Evolutionary conservation across 2,797 vertebrate species (phyloP).

Genomic region (Danio choprae): DNA sequence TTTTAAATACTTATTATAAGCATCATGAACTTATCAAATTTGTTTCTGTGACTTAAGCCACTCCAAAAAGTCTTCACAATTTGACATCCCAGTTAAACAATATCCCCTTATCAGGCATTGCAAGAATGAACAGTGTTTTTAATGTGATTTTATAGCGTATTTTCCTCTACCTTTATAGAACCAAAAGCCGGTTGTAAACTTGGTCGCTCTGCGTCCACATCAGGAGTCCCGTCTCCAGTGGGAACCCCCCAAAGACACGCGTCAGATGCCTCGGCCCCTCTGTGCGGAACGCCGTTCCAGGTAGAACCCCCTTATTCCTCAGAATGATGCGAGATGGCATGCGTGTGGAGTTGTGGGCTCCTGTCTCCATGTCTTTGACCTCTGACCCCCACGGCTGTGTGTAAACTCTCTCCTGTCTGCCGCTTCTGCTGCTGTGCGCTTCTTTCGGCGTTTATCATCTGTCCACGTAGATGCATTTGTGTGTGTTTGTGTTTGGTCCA

Average conservation of each 20-base stretch:
- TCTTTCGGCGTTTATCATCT: slow-evolving; percentile 7
- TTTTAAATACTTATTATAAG: no score
- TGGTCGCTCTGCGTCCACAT: slow-evolving; percentile 91
- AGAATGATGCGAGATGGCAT: slow-evolving; percentile 51
- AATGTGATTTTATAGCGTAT: not conserved
- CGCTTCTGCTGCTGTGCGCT: slow-evolving; percentile 22
- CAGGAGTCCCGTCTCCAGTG: slow-evolving; percentile 88
- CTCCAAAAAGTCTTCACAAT: no score
- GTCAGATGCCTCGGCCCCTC: slow-evolving; percentile 73
- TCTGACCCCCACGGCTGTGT: slow-evolving; percentile 42
- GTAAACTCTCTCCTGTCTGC: slow-evolving; percentile 13
- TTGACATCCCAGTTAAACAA: no score
- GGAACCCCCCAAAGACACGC: slow-evolving; percentile 85
- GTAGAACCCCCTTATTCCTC: slow-evolving; percentile 78
- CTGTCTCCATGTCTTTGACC: slow-evolving; percentile 49
- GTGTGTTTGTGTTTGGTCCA: slow-evolving; percentile 50
- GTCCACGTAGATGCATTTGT: slow-evolving; percentile 22
- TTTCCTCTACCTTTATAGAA: slow-evolving; percentile 73
- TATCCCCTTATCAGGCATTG: no score
- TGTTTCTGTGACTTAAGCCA: no score
- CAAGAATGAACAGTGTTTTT: no score
- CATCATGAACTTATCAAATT: no score
- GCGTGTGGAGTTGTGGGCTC: slow-evolving; percentile 52
- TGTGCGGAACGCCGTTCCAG: slow-evolving; percentile 88
- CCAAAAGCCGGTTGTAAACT: slow-evolving; percentile 85